Base-by-base conservation (phyloP, 2,797 vertebrate genomes). In the Argentina silus region DNA sequence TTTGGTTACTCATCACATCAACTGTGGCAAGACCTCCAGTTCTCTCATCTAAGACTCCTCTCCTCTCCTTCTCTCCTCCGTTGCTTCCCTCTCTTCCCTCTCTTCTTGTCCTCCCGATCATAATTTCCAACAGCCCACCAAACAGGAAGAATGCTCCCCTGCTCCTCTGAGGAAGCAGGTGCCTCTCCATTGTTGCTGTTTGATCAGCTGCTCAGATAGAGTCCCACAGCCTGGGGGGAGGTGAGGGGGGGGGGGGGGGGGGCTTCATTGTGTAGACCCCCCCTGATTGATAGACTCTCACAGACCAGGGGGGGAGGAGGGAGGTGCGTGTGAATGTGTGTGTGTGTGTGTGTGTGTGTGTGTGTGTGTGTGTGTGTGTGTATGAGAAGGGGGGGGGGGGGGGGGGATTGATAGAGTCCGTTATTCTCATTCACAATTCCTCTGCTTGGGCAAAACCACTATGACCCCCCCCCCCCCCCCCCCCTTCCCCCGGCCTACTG, bases 151-250 rank as follows among this genome's bases (percentile, higher is more conserved):
- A 72, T 19, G 76, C 86, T 90, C 87, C 88, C 88, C 83, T 83
- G 77, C 82, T 79, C 79, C 47, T 82, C 83, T 73, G 83, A 93
- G 94, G 94, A 95, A 94, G 85, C 94, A 95, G 94, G 94, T 95
- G 94, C 89, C 84, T 89, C 81, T 83, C 91, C 82, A 94, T 94
- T 94, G 93, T 94, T 91, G 82, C 78, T 77, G 83, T 94, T 92
- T 89, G 91, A 94, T 93, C 89, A 73, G 81, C 74, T 77, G 56
- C 83, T 75, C 51, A 87, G 85, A 91, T 91, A 83, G 78, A 92
- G 91, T 93, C 93, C 90, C 93, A 94, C 91, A 94, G 86, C 88
- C 73, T 74, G 59, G 19, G 47, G 70, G 63, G 60, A 21, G 7
- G 15, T 11, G 0, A 4, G 15, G 6, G 42, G 61, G 0, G 14